phyloP scores from a whole-genome alignment of 1,140 invertebrate species.

The Psix sp. region DNA sequence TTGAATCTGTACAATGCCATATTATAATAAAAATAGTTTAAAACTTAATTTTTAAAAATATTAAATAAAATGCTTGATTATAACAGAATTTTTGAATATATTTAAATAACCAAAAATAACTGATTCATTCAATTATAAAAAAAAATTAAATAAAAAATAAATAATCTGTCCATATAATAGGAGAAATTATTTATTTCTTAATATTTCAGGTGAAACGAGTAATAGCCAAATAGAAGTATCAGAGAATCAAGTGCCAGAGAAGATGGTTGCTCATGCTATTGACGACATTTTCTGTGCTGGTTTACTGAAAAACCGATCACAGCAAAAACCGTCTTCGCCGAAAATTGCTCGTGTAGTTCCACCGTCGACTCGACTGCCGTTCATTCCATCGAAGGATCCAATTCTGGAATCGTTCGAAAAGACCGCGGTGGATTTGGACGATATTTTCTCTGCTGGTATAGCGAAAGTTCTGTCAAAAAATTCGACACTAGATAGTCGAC shows the following conservation, averaged over 20 bases:
- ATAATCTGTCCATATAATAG: no score
- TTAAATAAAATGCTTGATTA: no score
- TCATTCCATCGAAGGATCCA: constrained; percentile 10
- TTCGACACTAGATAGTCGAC: constrained; percentile 8
- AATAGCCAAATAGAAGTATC: constrained; percentile 7
- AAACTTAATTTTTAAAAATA: no score
- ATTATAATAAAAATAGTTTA: no score
- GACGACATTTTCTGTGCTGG: constrained; percentile 65
- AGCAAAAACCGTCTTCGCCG: constrained; percentile 21
- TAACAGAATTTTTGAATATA: no score
- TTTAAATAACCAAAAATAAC: no score
- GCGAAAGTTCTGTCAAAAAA: constrained; percentile 57
- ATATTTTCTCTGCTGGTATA: constrained; percentile 68
- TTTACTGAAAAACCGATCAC: constrained; percentile 50
- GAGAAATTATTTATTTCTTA: no score
- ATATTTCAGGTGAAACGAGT: constrained; percentile 36
- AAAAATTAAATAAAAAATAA: no score
- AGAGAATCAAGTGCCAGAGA: constrained; percentile 30
- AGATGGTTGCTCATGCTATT: constrained; percentile 56
- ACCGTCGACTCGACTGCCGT: background rate
- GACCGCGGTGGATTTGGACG: constrained; percentile 60
- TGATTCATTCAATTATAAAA: no score
- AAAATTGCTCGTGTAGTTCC: background rate
- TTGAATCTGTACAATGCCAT: no score
- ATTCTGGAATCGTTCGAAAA: constrained; percentile 42